Percentiles rank a stretch among this genome's conserved stretches.
Conservation (phyloP, 1,140 invertebrate genomes). For the Marisa cornuarietis region DNA sequence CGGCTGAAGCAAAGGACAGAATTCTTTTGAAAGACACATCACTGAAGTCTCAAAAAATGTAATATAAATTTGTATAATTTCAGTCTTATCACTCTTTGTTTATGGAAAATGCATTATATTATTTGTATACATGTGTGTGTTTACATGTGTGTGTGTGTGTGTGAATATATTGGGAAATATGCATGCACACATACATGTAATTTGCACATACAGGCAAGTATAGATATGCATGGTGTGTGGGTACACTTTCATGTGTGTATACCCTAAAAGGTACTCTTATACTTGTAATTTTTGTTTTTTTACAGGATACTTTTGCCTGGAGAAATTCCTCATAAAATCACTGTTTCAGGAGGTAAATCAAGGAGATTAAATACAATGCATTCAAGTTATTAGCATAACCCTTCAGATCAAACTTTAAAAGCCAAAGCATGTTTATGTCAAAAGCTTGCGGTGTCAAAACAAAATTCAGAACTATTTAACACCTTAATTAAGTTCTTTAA, state of each 20-base stretch:
- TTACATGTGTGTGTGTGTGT: not conserved
- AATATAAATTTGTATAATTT: not conserved
- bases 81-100: not conserved
- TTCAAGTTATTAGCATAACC: too few species aligned
- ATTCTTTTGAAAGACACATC: conserved; percentile 20
- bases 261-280: not conserved
- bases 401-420: not conserved
- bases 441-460: not conserved
- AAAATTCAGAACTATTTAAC: not conserved
- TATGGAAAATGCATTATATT: not conserved
- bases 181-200: not conserved
- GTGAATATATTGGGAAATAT: not conserved
- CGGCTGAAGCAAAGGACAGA: conserved; percentile 19
- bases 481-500: not conserved
- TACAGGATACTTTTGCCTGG: conserved; percentile 16
- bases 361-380: too few species aligned
- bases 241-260: too few species aligned
- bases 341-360: conserved; percentile 23
- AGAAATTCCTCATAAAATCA: conserved; percentile 21
- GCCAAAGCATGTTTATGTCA: not conserved
- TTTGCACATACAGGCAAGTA: not conserved
- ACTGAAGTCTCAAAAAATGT: not conserved
- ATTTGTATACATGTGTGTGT: too few species aligned
- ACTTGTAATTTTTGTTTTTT: not conserved
- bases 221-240: too few species aligned